Evolutionary conservation across 1,140 invertebrate genomes (phyloP).

Genomic region (Drosophila orena): DNA sequence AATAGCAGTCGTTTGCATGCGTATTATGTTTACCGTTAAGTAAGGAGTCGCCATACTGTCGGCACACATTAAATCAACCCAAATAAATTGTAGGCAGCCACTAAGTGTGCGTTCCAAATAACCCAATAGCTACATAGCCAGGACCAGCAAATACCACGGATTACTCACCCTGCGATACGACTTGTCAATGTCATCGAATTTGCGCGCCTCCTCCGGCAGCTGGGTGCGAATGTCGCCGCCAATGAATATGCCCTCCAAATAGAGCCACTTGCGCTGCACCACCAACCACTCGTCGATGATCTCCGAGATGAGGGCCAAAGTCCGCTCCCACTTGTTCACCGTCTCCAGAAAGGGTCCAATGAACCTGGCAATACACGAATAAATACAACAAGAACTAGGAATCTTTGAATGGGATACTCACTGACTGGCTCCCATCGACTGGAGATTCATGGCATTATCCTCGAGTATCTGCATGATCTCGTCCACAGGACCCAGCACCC

Average conservation of each 20-base stretch:
- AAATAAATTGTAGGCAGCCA: slow-evolving; percentile 78
- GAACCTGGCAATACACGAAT: slow-evolving; percentile 86
- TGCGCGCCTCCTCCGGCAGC: slow-evolving; percentile 93
- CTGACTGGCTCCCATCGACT: slow-evolving; percentile 95
- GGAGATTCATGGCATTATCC: slow-evolving; percentile 94
- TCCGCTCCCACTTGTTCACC: slow-evolving; percentile 94
- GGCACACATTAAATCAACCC: slow-evolving; percentile 79
- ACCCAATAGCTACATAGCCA: slow-evolving; percentile 44
- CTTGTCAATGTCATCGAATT: slow-evolving; percentile 95
- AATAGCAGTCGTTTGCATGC: slow-evolving; percentile 79
- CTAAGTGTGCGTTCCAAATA: slow-evolving; percentile 48
- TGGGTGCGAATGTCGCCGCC: slow-evolving; percentile 94
- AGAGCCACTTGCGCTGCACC: slow-evolving; percentile 95
- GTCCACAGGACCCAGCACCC: slow-evolving; percentile 92
- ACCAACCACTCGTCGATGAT: slow-evolving; percentile 94
- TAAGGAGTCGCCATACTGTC: slow-evolving; percentile 84
- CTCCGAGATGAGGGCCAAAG: slow-evolving; percentile 91
- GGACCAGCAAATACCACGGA: slow-evolving; percentile 48
- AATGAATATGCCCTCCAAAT: slow-evolving; percentile 95
- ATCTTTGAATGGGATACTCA: slow-evolving; percentile 65
- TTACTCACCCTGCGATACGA: slow-evolving; percentile 89
- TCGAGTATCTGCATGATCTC: slow-evolving; percentile 93
- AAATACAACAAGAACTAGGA: neutral
- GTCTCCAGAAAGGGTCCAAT: slow-evolving; percentile 93
- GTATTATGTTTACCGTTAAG: slow-evolving; percentile 84